Percentiles rank a stretch among this genome's conserved stretches.
Evolutionary conservation across 2,113 vertebrate species (phyloP).

Genomic region (Herpetotheres cachinnans): DNA sequence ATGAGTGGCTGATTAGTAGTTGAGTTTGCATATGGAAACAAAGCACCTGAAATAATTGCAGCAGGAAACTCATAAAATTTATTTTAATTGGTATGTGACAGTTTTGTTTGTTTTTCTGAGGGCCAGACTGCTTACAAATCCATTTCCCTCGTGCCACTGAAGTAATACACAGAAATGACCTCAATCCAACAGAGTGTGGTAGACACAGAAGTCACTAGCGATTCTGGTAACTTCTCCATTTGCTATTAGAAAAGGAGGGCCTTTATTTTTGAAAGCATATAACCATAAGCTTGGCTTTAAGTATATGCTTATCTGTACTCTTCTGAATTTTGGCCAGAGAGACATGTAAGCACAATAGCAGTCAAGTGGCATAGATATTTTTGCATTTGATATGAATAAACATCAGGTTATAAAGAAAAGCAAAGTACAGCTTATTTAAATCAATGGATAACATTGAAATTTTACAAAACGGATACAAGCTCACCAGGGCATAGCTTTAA

Average conservation of each 20-base stretch:
- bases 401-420: neutral
- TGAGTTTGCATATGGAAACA: constrained; percentile 10
- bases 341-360: neutral
- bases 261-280: neutral
- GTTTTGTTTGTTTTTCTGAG: neutral
- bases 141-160: neutral
- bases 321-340: neutral
- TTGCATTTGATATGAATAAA: neutral
- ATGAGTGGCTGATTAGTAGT: constrained; percentile 34
- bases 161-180: neutral
- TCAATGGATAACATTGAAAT: neutral
- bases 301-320: neutral
- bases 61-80: neutral
- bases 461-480: neutral
- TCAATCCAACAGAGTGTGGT: neutral
- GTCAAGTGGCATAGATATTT: neutral
- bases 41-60: constrained; percentile 49
- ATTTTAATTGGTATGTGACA: constrained; percentile 14
- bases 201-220: neutral
- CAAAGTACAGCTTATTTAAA: neutral
- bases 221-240: neutral
- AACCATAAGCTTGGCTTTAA: neutral
- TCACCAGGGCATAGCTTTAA: neutral
- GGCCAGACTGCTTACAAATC: neutral
- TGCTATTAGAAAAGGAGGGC: neutral